phyloP scores from a whole-genome alignment of 1,140 invertebrate genomes.

The Drosophila kepulauana region DNA sequence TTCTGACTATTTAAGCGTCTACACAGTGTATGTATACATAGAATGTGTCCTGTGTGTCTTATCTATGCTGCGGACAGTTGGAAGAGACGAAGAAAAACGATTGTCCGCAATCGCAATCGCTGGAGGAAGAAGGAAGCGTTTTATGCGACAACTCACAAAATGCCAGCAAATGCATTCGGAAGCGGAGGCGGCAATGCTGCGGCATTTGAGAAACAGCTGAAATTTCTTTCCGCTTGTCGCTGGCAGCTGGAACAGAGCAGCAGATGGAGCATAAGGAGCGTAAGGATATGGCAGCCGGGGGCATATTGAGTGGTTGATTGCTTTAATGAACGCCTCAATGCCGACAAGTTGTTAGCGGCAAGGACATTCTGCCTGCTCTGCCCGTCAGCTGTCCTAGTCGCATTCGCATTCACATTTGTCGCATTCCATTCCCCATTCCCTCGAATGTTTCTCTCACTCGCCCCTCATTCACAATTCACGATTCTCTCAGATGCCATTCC shows the following conservation, averaged over 20 bases:
- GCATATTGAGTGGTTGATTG: slow-evolving; percentile 62
- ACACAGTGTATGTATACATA: background rate
- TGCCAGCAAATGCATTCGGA: slow-evolving; percentile 46
- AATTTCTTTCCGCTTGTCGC: slow-evolving; percentile 47
- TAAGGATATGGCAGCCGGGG: slow-evolving; percentile 16
- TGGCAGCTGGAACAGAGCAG: slow-evolving; percentile 16
- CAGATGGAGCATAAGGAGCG: background rate
- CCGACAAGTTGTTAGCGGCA: slow-evolving; percentile 64
- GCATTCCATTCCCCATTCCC: slow-evolving; percentile 31
- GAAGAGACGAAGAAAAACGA: background rate
- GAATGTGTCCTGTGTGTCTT: background rate
- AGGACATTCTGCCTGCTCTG: slow-evolving; percentile 34
- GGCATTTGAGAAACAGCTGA: slow-evolving; percentile 42
- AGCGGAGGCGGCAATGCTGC: slow-evolving; percentile 31
- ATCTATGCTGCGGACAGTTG: background rate
- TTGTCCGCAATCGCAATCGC: background rate
- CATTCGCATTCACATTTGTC: slow-evolving; percentile 21
- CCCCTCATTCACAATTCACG: background rate
- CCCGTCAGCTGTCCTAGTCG: slow-evolving; percentile 33
- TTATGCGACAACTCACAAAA: slow-evolving; percentile 38
- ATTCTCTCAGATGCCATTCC: slow-evolving; percentile 6
- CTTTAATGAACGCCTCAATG: slow-evolving; percentile 67
- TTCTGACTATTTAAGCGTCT: background rate
- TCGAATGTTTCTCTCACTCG: background rate
- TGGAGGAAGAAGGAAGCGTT: slow-evolving; percentile 5